Conservation (phyloP, 2,888 invertebrate species). For the Phyto melanocephala region DNA sequence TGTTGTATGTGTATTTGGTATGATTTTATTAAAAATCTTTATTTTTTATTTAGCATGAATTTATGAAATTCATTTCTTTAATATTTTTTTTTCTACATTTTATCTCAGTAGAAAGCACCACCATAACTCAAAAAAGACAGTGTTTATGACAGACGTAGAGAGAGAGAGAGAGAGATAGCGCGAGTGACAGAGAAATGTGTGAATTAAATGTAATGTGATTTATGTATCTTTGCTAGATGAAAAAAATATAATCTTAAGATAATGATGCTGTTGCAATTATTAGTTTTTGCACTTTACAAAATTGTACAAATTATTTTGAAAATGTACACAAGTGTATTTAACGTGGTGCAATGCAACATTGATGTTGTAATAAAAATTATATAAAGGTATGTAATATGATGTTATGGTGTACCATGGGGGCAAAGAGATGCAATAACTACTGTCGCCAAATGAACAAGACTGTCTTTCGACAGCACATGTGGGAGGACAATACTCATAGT, state of each 20-base stretch:
- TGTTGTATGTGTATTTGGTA: slow-evolving; percentile 73
- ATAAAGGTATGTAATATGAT: not conserved
- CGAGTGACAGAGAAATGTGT: slow-evolving; percentile 9
- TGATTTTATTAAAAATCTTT: slow-evolving; percentile 60
- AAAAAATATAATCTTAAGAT: not conserved
- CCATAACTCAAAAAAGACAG: slow-evolving; percentile 74
- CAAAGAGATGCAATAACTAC: slow-evolving; percentile 40
- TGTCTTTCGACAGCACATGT: not conserved
- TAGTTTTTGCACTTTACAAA: not conserved
- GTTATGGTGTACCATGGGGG: slow-evolving; percentile 13
- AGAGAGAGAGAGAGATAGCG: not conserved
- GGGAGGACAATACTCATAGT: slow-evolving; percentile 22
- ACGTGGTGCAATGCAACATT: not conserved
- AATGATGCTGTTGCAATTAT: not conserved
- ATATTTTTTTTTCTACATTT: slow-evolving; percentile 11
- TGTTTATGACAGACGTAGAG: not conserved
- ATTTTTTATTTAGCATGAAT: slow-evolving; percentile 18
- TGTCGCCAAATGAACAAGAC: not conserved
- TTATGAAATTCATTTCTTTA: slow-evolving; percentile 25
- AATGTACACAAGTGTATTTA: not conserved
- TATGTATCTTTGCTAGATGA: not conserved
- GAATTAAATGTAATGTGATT: slow-evolving; percentile 34
- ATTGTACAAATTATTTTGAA: not conserved
- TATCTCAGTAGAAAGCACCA: slow-evolving; percentile 77
- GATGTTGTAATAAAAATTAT: not conserved